Conservation (phyloP, 2,113 vertebrate genomes). For the Acanthisitta chloris region DNA sequence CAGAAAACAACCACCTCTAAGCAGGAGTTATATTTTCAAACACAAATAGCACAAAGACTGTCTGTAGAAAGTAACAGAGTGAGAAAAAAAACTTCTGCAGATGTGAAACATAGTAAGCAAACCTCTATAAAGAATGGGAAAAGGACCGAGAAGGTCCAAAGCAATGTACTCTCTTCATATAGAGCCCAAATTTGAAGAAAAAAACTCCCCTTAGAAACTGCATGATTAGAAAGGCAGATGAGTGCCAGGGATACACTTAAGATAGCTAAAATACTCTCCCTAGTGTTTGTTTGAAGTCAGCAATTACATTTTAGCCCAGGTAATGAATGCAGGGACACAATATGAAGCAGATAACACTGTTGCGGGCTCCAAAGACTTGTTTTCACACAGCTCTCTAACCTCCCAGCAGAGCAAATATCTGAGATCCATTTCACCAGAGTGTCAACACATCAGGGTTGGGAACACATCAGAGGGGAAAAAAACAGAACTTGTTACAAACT, state of each 20-base stretch:
- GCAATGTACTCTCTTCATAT: not conserved
- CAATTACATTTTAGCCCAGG: not conserved
- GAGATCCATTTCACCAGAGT: not conserved
- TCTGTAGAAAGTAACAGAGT: too few relatives aligned
- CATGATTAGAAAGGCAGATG: not conserved
- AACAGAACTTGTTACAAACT: not conserved
- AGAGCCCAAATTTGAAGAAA: not conserved
- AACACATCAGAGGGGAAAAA: too few relatives aligned
- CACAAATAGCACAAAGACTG: not conserved
- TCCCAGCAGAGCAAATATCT: not conserved
- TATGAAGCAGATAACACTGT: accelerated
- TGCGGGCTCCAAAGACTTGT: not conserved
- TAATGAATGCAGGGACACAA: not conserved
- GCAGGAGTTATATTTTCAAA: not conserved
- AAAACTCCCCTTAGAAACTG: not conserved
- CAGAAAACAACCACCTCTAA: not conserved
- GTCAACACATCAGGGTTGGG: too few relatives aligned
- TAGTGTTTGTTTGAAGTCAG: not conserved
- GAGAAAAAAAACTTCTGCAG: not conserved
- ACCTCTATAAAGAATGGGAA: not conserved
- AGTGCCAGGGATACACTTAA: not conserved
- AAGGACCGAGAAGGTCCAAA: not conserved
- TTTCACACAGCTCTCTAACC: not conserved
- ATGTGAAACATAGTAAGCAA: not conserved
- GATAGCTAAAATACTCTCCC: not conserved